Conservation (phyloP, 2,113 vertebrate genomes). For the Oncorhynchus nerka region DNA sequence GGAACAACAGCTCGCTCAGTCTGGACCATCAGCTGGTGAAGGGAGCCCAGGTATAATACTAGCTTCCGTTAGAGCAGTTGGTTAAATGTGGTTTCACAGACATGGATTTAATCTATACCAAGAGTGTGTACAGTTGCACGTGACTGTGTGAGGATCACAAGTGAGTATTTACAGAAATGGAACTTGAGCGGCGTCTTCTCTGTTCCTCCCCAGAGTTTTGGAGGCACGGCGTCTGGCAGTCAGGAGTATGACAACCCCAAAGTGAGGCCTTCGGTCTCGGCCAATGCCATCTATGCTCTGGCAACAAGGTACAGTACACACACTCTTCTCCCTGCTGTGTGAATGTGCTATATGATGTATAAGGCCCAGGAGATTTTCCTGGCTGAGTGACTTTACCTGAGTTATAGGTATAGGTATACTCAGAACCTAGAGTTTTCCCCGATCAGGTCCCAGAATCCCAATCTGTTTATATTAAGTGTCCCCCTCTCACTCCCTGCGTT, state of each 20-base stretch:
- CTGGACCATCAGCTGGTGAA: slow-evolving; percentile 82
- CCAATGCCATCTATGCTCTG: slow-evolving; percentile 91
- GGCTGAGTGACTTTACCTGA: too few relatives aligned
- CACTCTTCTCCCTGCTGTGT: too few relatives aligned
- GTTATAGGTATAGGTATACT: too few relatives aligned
- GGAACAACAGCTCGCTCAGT: slow-evolving; percentile 81
- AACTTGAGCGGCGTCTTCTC: background rate
- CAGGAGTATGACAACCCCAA: slow-evolving; percentile 88
- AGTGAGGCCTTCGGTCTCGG: slow-evolving; percentile 91
- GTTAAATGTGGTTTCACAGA: too few relatives aligned
- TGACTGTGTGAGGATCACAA: background rate
- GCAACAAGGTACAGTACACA: slow-evolving; percentile 77
- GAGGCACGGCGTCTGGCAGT: slow-evolving; percentile 50
- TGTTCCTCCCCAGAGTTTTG: slow-evolving; percentile 74
- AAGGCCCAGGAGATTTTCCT: too few relatives aligned
- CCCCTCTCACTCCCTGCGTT: slow-evolving; percentile 4
- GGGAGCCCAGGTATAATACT: background rate
- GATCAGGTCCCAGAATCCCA: too few relatives aligned
- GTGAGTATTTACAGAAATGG: too few relatives aligned
- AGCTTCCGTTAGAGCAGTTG: background rate
- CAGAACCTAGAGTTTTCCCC: too few relatives aligned
- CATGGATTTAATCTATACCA: background rate
- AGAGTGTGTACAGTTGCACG: background rate
- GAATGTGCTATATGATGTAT: too few relatives aligned
- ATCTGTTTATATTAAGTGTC: background rate